Conservation (phyloP, 2,797 vertebrate species). For the Cephalopachus bancanus region DNA sequence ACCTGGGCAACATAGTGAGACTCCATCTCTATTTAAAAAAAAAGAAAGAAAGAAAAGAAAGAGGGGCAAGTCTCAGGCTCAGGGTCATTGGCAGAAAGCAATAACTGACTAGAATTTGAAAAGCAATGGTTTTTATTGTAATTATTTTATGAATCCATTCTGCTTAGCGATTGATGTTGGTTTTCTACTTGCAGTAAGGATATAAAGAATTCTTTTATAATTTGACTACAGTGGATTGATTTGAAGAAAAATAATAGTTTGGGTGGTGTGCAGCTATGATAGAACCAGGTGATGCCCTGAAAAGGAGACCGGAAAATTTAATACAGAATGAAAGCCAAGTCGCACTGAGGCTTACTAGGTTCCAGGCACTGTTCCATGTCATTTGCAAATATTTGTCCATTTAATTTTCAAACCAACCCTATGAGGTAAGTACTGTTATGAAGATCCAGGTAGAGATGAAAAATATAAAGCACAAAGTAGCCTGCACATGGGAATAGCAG, state of each 20-base stretch:
- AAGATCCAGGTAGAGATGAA: neutral
- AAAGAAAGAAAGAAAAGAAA: neutral
- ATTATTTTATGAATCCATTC: neutral
- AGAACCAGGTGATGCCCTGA: neutral
- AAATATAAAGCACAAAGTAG: neutral
- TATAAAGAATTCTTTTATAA: neutral
- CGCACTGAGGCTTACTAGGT: neutral
- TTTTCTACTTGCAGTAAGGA: neutral
- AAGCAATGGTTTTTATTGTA: neutral
- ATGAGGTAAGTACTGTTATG: neutral
- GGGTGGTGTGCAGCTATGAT: neutral
- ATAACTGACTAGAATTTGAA: neutral
- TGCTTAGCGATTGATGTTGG: neutral
- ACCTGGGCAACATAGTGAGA: too few relatives aligned
- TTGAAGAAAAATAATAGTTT: slow-evolving; percentile 30
- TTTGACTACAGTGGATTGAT: neutral
- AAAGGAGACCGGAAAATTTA: neutral
- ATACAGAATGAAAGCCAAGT: neutral
- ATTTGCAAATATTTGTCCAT: neutral
- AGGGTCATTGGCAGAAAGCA: neutral
- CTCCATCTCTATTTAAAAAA: too few relatives aligned
- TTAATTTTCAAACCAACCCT: neutral
- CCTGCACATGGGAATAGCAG: neutral
- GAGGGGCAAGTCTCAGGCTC: neutral
- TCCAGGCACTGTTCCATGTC: neutral